Percentiles rank a stretch among this genome's conserved stretches.
Evolutionary conservation across 2,797 vertebrate species (phyloP).

Genomic region (Austrolebias charrua): DNA sequence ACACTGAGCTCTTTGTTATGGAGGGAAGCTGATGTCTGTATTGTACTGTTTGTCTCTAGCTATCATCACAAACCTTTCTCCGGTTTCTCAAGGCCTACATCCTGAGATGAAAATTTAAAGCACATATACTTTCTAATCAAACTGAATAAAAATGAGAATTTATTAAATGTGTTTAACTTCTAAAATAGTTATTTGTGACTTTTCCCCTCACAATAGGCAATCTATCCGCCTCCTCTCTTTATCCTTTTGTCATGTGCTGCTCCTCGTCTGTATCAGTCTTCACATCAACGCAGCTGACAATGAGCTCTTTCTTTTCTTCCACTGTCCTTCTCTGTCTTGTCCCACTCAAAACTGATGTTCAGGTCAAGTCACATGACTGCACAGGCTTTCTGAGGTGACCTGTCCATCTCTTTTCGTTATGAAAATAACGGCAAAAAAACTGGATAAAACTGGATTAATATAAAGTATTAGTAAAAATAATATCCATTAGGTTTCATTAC

Average conservation of each 20-base stretch:
- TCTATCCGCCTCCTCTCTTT: conserved; percentile 12
- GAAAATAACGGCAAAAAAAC: neutral
- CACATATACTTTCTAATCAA: conserved; percentile 19
- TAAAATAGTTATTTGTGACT: neutral
- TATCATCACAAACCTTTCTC: conserved; percentile 35
- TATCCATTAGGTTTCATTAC: no score
- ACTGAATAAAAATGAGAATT: conserved; percentile 8
- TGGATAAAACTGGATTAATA: neutral
- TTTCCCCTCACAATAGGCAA: neutral
- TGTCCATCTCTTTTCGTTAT: conserved; percentile 12
- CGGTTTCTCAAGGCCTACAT: conserved; percentile 29
- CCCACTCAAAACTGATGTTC: conserved; percentile 40
- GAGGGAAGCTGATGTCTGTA: conserved; percentile 58
- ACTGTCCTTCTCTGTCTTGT: conserved; percentile 16
- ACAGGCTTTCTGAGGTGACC: conserved; percentile 17
- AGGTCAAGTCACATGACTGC: conserved; percentile 39
- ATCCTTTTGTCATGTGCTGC: conserved; percentile 40
- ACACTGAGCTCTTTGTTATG: conserved; percentile 62
- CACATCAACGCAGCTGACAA: conserved; percentile 55
- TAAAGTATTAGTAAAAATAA: neutral
- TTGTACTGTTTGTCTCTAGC: conserved; percentile 62
- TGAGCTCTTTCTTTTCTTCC: conserved; percentile 50
- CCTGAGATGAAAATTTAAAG: conserved; percentile 22
- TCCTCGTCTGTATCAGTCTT: conserved; percentile 48
- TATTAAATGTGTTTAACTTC: neutral